Evolutionary conservation across 2,888 invertebrate species (phyloP).

Genomic region (Epinotia bilunana): DNA sequence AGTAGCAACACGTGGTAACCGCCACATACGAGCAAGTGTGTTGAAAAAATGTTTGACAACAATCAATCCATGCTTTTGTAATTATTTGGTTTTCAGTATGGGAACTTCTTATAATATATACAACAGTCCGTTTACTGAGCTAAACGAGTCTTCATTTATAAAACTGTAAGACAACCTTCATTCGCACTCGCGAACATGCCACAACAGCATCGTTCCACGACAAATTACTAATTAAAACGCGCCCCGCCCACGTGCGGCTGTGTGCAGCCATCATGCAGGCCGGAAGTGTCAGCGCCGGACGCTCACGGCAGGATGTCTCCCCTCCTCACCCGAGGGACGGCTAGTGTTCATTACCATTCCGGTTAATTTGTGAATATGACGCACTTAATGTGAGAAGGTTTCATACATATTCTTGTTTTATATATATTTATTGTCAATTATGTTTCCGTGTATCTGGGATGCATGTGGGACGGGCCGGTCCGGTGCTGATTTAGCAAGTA

Average conservation of each 20-base stretch:
- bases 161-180: neutral
- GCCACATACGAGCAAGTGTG: too few species aligned
- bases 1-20: too few species aligned
- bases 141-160: too few species aligned
- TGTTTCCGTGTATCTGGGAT: neutral
- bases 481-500: too few species aligned
- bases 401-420: neutral
- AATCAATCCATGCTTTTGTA: too few species aligned
- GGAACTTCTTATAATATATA: too few species aligned
- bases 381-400: conserved; percentile 9
- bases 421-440: neutral
- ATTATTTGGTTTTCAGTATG: too few species aligned
- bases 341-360: conserved; percentile 25
- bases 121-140: too few species aligned
- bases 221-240: conserved; percentile 38
- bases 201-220: conserved; percentile 4
- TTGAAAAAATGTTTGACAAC: too few species aligned
- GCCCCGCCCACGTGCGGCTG: conserved; percentile 27
- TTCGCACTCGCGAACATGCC: neutral
- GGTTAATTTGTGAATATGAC: conserved; percentile 31
- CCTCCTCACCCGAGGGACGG: conserved; percentile 44
- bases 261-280: conserved; percentile 52
- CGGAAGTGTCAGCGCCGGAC: conserved; percentile 68
- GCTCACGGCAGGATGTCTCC: conserved; percentile 61
- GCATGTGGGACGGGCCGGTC: too few species aligned